These are phyloP conservation scores for Muraenolepis orangiensis DNA, from an alignment of 2,797 vertebrate species.

Conservation along the genomic window DNA sequence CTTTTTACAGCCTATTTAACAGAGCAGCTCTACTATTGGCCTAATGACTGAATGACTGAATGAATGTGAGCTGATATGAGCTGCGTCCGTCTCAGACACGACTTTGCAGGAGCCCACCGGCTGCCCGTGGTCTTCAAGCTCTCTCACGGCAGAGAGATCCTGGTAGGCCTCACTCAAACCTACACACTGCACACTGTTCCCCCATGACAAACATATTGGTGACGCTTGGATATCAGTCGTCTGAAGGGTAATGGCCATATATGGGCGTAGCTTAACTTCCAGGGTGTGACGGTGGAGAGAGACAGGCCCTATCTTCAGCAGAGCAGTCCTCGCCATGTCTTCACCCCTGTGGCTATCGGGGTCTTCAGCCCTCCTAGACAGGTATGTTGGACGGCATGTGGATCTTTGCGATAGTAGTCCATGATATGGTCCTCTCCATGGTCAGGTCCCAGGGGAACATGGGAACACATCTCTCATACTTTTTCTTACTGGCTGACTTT, in stretches of 20 bases:
- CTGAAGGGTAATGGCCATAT: not conserved
- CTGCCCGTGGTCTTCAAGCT: slow-evolving; percentile 89
- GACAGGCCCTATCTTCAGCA: slow-evolving; percentile 79
- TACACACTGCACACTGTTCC: not conserved
- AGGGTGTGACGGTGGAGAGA: slow-evolving; percentile 76
- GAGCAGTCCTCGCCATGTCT: slow-evolving; percentile 75
- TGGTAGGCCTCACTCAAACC: slow-evolving; percentile 77
- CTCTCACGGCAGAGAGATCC: slow-evolving; percentile 85
- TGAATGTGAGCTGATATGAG: not conserved
- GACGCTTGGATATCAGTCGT: not conserved
- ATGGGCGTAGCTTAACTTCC: slow-evolving; percentile 81
- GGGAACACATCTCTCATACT: not conserved
- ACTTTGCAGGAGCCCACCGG: slow-evolving; percentile 75
- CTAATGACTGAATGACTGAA: not conserved
- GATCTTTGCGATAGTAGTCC: not conserved
- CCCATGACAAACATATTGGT: not conserved
- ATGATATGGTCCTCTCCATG: not conserved
- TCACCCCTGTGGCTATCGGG: slow-evolving; percentile 78
- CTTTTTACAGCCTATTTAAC: not conserved
- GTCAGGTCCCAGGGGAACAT: not conserved
- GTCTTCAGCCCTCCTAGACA: slow-evolving; percentile 78
- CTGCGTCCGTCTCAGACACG: slow-evolving; percentile 72
- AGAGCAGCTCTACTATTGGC: not conserved
- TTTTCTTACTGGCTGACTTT: not conserved
- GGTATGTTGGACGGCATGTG: slow-evolving; percentile 61